These are phyloP conservation scores for Siniperca chuatsi DNA, from an alignment of 2,113 vertebrate species.

Conservation along the genomic window DNA sequence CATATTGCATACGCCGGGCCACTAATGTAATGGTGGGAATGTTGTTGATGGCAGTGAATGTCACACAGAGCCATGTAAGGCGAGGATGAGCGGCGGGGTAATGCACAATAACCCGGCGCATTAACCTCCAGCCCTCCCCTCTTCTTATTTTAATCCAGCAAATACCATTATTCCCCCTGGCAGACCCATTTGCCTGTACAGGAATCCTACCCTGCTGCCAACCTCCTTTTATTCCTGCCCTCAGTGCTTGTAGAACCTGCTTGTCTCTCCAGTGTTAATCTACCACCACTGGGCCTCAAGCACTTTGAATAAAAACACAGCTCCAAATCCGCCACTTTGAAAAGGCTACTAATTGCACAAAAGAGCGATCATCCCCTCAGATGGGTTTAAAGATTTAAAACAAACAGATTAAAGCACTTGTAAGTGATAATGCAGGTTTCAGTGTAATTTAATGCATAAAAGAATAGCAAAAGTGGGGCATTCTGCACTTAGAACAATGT, in stretches of 20 bases:
- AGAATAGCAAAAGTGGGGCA: slow-evolving; percentile 73
- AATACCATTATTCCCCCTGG: slow-evolving; percentile 81
- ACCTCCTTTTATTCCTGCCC: slow-evolving; percentile 60
- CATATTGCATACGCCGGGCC: slow-evolving; percentile 77
- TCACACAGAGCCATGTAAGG: slow-evolving; percentile 74
- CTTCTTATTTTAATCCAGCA: slow-evolving; percentile 77
- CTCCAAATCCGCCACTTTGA: slow-evolving; percentile 79
- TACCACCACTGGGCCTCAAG: slow-evolving; percentile 65
- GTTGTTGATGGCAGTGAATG: slow-evolving; percentile 73
- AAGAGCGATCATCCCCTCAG: slow-evolving; percentile 83
- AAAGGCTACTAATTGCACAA: slow-evolving; percentile 84
- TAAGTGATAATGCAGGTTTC: slow-evolving; percentile 83
- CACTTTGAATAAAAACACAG: slow-evolving; percentile 83
- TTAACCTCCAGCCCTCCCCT: slow-evolving; percentile 74
- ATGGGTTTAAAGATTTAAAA: slow-evolving; percentile 83
- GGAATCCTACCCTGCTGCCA: slow-evolving; percentile 66
- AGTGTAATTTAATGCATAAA: slow-evolving; percentile 80
- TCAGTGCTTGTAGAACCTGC: slow-evolving; percentile 63
- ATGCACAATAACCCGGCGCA: slow-evolving; percentile 81
- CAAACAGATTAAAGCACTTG: slow-evolving; percentile 81
- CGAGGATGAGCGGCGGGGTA: slow-evolving; percentile 78
- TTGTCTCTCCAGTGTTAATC: slow-evolving; percentile 79
- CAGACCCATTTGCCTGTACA: slow-evolving; percentile 72
- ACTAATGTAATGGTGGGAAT: slow-evolving; percentile 78
- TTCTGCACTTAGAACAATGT: slow-evolving; percentile 79